phyloP scores from a whole-genome alignment of 2,888 invertebrate genomes.

The Mesochorus sp. region DNA sequence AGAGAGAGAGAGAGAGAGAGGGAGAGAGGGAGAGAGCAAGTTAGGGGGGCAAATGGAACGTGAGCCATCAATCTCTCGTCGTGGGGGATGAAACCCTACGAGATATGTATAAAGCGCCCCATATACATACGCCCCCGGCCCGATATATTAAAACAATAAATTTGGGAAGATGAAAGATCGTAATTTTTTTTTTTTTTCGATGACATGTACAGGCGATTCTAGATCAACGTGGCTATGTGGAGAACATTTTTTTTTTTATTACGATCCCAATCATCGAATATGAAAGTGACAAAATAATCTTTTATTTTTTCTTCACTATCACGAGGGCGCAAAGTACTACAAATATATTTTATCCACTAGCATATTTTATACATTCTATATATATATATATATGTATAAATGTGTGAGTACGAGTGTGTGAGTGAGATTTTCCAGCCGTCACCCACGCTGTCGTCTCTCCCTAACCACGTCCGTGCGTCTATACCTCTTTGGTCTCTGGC shows the following conservation, averaged over 20 bases:
- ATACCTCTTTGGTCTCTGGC: slow-evolving; percentile 2
- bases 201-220: background rate
- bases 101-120: slow-evolving; percentile 20
- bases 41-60: background rate
- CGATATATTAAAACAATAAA: slow-evolving; percentile 57
- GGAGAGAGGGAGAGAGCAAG: slow-evolving; percentile 26
- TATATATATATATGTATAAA: background rate
- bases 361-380: no score
- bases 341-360: no score
- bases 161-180: slow-evolving; percentile 43
- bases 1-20: slow-evolving; percentile 5
- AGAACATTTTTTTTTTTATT: no score
- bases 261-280: no score
- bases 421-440: background rate
- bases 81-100: slow-evolving; percentile 46
- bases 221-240: no score
- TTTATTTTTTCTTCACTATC: no score
- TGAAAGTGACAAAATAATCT: no score
- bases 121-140: slow-evolving; percentile 1
- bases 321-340: no score
- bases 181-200: slow-evolving; percentile 21
- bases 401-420: background rate
- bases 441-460: background rate
- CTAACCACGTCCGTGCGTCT: background rate
- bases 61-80: slow-evolving; percentile 59